Conservation (phyloP, 2,113 vertebrate species). For the Calypte anna region DNA sequence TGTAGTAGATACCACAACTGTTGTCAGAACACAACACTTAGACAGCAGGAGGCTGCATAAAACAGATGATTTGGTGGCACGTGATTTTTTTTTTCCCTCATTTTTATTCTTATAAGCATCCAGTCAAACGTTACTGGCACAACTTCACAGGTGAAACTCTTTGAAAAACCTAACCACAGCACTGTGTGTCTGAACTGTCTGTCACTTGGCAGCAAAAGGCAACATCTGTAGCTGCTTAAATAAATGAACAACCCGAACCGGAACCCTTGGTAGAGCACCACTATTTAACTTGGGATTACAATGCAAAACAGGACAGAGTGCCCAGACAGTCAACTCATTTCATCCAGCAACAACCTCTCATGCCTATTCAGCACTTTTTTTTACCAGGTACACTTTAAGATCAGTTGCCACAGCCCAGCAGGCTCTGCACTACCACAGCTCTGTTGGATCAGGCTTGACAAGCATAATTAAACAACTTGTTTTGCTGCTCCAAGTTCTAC, state of each 20-base stretch:
- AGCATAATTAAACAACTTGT: not conserved
- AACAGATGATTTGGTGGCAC: not conserved
- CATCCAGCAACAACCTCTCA: not conserved
- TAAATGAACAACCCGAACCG: not conserved
- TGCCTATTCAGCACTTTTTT: not conserved
- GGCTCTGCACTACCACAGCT: not conserved
- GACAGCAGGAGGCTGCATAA: not conserved
- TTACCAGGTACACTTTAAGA: not conserved
- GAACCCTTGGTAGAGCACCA: not conserved
- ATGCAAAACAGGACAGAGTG: not conserved
- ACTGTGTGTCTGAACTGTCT: not conserved
- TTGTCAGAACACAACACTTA: not conserved
- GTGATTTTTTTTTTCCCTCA: not conserved
- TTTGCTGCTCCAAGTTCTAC: not conserved
- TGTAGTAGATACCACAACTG: not conserved
- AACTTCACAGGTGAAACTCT: conserved; percentile 28
- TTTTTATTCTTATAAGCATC: not conserved
- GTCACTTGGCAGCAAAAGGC: not conserved
- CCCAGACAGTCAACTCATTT: not conserved
- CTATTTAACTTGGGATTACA: conserved; percentile 29
- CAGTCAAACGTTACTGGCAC: conserved; percentile 37
- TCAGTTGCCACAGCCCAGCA: not conserved
- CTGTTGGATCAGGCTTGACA: not conserved
- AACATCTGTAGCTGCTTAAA: conserved; percentile 51
- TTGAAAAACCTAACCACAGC: not conserved